Evolutionary conservation across 2,888 invertebrate genomes (phyloP).

Genomic region (Scaptodrosophila latifasciaeformis): DNA sequence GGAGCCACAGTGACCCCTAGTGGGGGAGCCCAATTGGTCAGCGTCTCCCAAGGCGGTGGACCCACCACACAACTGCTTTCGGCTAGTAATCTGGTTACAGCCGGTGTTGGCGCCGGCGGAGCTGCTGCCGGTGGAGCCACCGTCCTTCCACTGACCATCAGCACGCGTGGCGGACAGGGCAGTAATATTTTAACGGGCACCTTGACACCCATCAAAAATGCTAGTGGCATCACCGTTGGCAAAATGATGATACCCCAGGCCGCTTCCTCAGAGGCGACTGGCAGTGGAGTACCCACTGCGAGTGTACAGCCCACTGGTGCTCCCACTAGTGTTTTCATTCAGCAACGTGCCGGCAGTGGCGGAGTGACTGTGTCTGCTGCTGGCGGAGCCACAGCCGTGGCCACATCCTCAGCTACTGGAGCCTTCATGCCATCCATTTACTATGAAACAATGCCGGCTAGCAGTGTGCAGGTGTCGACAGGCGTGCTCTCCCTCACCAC

Average conservation of each 20-base stretch:
- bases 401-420: conserved; percentile 37
- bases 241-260: conserved; percentile 72
- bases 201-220: conserved; percentile 72
- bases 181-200: conserved; percentile 72
- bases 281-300: conserved; percentile 9
- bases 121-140: conserved; percentile 68
- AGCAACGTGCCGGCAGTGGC: conserved; percentile 39
- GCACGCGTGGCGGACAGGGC: conserved; percentile 55
- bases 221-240: conserved; percentile 70
- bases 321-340: conserved; percentile 64
- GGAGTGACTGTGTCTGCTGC: conserved; percentile 42
- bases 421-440: conserved; percentile 71
- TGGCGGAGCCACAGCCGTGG: conserved; percentile 42
- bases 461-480: conserved; percentile 68
- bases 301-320: conserved; percentile 9
- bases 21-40: conserved; percentile 57
- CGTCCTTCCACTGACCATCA: conserved; percentile 72
- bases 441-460: conserved; percentile 74
- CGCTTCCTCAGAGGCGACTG: conserved; percentile 35
- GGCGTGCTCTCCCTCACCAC: conserved; percentile 74
- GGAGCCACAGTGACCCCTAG: conserved; percentile 48
- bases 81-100: conserved; percentile 52
- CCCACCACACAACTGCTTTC: conserved; percentile 53
- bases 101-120: conserved; percentile 25
- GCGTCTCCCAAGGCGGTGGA: conserved; percentile 49